Evolutionary conservation across 2,888 invertebrate genomes (phyloP).

Genomic region (Dichetophora obliterata): DNA sequence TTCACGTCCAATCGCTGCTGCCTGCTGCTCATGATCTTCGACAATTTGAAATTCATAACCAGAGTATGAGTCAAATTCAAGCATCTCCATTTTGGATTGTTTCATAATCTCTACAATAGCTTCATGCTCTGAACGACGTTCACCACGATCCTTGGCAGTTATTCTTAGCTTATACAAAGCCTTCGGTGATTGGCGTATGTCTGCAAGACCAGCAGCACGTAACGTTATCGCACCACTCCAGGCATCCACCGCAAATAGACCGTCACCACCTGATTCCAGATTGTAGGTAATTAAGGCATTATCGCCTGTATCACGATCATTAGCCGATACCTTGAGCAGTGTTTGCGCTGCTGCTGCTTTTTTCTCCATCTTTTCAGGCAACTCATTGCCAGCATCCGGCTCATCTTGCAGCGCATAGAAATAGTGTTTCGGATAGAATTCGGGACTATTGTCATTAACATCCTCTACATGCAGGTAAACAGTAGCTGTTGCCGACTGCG

Average conservation of each 20-base stretch:
- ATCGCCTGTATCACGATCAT: slow-evolving; percentile 89
- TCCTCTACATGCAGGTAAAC: slow-evolving; percentile 85
- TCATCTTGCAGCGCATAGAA: slow-evolving; percentile 81
- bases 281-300: slow-evolving; percentile 86
- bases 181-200: slow-evolving; percentile 71
- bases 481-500: slow-evolving; percentile 91
- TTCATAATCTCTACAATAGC: slow-evolving; percentile 86
- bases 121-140: slow-evolving; percentile 78
- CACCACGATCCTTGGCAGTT: slow-evolving; percentile 86
- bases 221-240: slow-evolving; percentile 82
- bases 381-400: slow-evolving; percentile 20
- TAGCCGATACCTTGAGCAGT: slow-evolving; percentile 82
- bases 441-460: slow-evolving; percentile 92
- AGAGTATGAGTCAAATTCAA: slow-evolving; percentile 82
- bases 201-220: slow-evolving; percentile 72
- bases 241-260: slow-evolving; percentile 84
- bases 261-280: slow-evolving; percentile 84
- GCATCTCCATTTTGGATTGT: slow-evolving; percentile 77
- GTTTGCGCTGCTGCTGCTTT: slow-evolving; percentile 70
- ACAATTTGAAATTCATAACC: slow-evolving; percentile 86
- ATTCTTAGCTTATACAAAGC: slow-evolving; percentile 80
- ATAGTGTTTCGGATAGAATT: slow-evolving; percentile 91
- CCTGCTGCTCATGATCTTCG: slow-evolving; percentile 81
- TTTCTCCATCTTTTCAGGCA: slow-evolving; percentile 43
- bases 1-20: slow-evolving; percentile 76